A percentile compares a stretch with the other conserved stretches of the same genome.
phyloP scores from a whole-genome alignment of 2,797 vertebrate species.

The Neosilurus hyrtlii region DNA sequence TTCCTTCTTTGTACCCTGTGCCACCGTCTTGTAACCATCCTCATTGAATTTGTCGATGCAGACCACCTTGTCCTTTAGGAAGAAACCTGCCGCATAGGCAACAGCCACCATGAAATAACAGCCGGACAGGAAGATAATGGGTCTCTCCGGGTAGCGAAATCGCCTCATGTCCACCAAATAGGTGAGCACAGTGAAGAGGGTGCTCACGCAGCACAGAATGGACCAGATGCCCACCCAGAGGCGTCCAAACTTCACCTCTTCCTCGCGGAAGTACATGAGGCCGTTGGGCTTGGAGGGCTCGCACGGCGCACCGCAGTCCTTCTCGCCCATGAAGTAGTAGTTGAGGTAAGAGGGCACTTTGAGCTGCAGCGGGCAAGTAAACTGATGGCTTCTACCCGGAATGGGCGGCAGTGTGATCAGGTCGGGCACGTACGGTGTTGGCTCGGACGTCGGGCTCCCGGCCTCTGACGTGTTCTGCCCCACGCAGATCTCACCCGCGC shows the following conservation, averaged over 20 bases:
- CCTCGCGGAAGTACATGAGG: conserved; percentile 95
- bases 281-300: conserved; percentile 86
- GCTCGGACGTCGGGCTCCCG: conserved; percentile 72
- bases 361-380: conserved; percentile 89
- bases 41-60: conserved; percentile 91
- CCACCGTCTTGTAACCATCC: conserved; percentile 90
- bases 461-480: conserved; percentile 92
- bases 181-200: conserved; percentile 93
- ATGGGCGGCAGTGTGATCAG: conserved; percentile 72
- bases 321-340: conserved; percentile 90
- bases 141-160: conserved; percentile 93
- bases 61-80: conserved; percentile 91
- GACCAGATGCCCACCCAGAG: conserved; percentile 98
- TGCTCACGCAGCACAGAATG: conserved; percentile 91
- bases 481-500: conserved; percentile 88
- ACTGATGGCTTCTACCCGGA: conserved; percentile 64
- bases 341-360: conserved; percentile 89
- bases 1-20: conserved; percentile 97
- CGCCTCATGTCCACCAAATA: conserved; percentile 95
- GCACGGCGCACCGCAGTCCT: conserved; percentile 93
- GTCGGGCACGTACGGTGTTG: conserved; percentile 76
- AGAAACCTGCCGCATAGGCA: conserved; percentile 89
- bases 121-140: conserved; percentile 95
- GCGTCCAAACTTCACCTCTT: conserved; percentile 91
- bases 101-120: conserved; percentile 98